Evolutionary conservation across 2,797 vertebrate species (phyloP).

Genomic region (Carduelis carduelis): DNA sequence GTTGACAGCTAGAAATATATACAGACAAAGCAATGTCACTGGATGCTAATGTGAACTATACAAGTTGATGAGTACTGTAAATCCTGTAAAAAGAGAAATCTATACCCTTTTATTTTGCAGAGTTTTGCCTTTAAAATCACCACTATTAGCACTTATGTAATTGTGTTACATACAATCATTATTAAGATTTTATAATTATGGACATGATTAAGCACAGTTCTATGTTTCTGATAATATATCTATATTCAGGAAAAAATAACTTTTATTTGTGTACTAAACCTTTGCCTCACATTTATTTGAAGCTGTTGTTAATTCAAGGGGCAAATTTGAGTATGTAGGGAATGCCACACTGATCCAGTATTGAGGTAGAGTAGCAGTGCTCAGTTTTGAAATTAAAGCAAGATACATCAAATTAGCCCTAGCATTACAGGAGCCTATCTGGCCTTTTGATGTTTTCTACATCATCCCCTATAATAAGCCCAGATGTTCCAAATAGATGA

Average conservation of each 20-base stretch:
- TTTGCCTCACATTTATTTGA: not conserved
- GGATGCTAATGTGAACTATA: constrained; percentile 95
- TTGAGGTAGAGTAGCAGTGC: not conserved
- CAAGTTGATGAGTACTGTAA: constrained; percentile 84
- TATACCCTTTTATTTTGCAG: constrained; percentile 61
- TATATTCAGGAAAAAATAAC: not conserved
- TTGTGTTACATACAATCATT: constrained; percentile 29
- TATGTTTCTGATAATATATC: not conserved
- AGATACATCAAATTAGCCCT: constrained; percentile 34
- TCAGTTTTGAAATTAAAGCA: not conserved
- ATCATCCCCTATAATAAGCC: constrained; percentile 19
- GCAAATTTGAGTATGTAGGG: not conserved
- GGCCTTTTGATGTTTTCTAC: constrained; percentile 25
- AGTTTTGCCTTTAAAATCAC: constrained; percentile 49
- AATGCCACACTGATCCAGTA: not conserved
- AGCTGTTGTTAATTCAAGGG: not conserved
- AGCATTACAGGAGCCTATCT: not conserved
- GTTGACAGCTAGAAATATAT: constrained; percentile 96
- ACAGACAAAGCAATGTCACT: constrained; percentile 91
- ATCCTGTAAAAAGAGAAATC: constrained; percentile 80
- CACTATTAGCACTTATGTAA: not conserved
- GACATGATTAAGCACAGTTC: constrained; percentile 4
- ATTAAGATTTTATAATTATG: constrained; percentile 58
- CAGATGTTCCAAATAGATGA: not conserved
- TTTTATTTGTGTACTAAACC: not conserved